Evolutionary conservation across 1,140 invertebrate species (phyloP).

Genomic region (Heliconius himera): DNA sequence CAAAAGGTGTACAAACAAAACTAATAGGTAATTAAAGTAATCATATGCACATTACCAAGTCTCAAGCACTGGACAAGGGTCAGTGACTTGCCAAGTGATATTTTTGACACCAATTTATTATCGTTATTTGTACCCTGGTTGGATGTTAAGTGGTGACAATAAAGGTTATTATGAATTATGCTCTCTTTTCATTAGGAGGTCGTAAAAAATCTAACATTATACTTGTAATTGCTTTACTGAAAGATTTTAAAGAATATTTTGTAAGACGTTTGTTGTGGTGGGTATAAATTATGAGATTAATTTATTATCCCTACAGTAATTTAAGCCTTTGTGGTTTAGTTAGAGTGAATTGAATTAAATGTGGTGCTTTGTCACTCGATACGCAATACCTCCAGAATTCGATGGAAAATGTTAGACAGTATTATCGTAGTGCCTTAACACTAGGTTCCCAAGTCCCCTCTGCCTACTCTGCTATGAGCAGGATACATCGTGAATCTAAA

Average conservation of each 20-base stretch:
- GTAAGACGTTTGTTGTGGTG: background rate
- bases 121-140: conserved; percentile 25
- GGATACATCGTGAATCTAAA: no score
- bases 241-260: background rate
- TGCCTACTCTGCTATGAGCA: no score
- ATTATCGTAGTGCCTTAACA: no score
- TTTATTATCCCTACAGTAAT: background rate
- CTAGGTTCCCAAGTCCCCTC: no score
- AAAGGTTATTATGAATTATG: conserved; percentile 40
- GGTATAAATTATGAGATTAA: background rate
- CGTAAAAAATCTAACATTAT: background rate
- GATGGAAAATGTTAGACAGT: no score
- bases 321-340: background rate
- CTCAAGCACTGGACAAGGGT: conserved; percentile 22
- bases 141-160: conserved; percentile 32
- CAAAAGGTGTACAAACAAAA: conserved; percentile 1
- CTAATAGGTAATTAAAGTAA: conserved; percentile 36
- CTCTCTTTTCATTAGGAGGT: conserved; percentile 1
- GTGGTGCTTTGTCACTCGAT: background rate
- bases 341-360: background rate
- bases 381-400: no score
- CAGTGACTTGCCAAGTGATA: conserved; percentile 32
- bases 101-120: conserved; percentile 42
- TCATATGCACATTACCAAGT: conserved; percentile 30
- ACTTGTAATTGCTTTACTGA: background rate